phyloP scores from a whole-genome alignment of 1,140 invertebrate species.

The Tachypleus tridentatus region DNA sequence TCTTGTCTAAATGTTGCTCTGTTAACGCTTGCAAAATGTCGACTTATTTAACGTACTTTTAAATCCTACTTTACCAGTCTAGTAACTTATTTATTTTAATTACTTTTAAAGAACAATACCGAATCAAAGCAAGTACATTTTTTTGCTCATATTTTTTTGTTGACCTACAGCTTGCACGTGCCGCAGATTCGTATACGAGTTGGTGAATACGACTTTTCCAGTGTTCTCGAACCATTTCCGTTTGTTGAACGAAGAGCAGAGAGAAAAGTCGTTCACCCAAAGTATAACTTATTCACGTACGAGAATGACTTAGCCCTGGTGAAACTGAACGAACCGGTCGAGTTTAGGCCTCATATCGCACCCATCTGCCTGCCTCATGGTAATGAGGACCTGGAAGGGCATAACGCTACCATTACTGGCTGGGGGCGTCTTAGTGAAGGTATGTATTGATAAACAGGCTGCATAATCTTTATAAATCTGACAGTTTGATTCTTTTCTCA shows the following conservation, averaged over 20 bases:
- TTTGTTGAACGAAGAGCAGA: conserved; percentile 76
- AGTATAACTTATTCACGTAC: conserved; percentile 82
- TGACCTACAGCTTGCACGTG: conserved; percentile 59
- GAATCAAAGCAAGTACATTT: no score
- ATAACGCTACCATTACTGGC: conserved; percentile 76
- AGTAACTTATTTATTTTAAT: no score
- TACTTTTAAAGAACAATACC: no score
- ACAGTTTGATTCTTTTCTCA: no score
- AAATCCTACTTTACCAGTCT: no score
- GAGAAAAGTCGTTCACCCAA: conserved; percentile 79
- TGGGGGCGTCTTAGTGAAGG: conserved; percentile 86
- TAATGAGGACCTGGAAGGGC: conserved; percentile 62
- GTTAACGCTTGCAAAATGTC: no score
- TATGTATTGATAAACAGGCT: conserved; percentile 9
- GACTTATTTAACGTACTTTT: no score
- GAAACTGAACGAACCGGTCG: conserved; percentile 71
- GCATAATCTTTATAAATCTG: no score
- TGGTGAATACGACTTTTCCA: conserved; percentile 78
- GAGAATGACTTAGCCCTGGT: conserved; percentile 83
- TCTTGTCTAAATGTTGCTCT: no score
- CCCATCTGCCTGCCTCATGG: conserved; percentile 73
- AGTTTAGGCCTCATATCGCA: conserved; percentile 57
- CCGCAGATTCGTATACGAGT: conserved; percentile 72
- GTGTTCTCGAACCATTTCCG: conserved; percentile 71
- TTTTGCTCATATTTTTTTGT: no score